Evolutionary conservation across 2,113 vertebrate species (phyloP).

Genomic region (Balaeniceps rex): DNA sequence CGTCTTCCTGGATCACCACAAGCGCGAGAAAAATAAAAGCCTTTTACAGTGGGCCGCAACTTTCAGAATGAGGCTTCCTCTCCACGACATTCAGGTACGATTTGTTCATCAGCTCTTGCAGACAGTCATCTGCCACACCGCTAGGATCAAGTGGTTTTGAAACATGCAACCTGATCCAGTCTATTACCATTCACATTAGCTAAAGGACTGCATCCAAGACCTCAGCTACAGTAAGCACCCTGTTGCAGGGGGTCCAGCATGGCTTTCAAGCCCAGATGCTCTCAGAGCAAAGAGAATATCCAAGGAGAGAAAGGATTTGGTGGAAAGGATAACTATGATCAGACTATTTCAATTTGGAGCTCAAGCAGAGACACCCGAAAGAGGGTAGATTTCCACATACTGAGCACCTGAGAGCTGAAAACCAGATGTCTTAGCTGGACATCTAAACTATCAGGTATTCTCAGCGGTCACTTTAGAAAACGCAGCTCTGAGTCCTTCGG

Average conservation of each 20-base stretch:
- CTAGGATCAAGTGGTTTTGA: neutral
- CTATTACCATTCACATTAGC: neutral
- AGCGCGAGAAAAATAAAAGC: neutral
- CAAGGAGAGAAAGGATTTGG: neutral
- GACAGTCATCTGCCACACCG: neutral
- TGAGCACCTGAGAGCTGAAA: neutral
- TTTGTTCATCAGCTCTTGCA: neutral
- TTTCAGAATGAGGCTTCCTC: neutral
- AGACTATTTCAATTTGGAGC: neutral
- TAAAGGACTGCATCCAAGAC: neutral
- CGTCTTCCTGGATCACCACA: too few species aligned
- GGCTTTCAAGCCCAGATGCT: neutral
- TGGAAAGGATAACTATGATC: neutral
- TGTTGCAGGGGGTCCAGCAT: neutral
- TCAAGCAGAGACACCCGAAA: neutral
- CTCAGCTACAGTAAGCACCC: neutral
- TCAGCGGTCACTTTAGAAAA: neutral
- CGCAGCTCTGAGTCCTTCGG: neutral
- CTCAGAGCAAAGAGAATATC: neutral
- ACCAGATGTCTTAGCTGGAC: neutral
- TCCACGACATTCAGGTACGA: fast-evolving
- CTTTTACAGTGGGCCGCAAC: neutral
- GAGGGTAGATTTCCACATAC: neutral
- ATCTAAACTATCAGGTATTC: neutral
- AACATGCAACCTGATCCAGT: neutral